Conservation (phyloP, 1,140 invertebrate genomes). For the Apocrypta bakeri region DNA sequence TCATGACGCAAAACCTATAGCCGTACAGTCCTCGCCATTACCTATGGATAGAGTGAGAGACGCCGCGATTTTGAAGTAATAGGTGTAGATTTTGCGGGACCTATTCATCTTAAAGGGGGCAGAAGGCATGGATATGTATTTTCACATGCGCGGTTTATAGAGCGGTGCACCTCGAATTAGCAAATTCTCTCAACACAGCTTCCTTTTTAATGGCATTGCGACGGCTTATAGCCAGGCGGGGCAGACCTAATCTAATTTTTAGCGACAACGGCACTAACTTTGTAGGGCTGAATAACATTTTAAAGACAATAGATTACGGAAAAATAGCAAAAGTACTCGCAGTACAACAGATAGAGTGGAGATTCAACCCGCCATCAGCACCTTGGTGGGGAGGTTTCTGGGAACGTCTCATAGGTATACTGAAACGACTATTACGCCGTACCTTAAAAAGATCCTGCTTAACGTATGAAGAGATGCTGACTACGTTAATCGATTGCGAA, state of each 20-base stretch:
- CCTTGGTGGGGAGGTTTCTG: constrained; percentile 48
- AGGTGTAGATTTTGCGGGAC: constrained; percentile 56
- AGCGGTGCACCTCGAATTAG: constrained; percentile 59
- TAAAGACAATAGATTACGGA: constrained; percentile 57
- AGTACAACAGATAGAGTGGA: too few relatives aligned
- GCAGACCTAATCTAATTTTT: constrained; percentile 63
- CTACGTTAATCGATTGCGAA: constrained; percentile 44
- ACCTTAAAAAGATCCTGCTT: constrained; percentile 38
- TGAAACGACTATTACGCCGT: constrained; percentile 42
- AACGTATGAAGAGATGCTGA: constrained; percentile 38
- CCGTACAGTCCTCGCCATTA: constrained; percentile 50
- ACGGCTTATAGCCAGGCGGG: constrained; percentile 55
- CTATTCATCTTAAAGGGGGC: constrained; percentile 50
- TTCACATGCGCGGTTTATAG: constrained; percentile 59
- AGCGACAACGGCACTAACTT: constrained; percentile 70
- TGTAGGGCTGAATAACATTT: constrained; percentile 56
- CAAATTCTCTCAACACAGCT: constrained; percentile 50
- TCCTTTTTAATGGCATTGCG: constrained; percentile 52
- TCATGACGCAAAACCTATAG: constrained; percentile 54
- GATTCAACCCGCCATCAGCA: constrained; percentile 47
- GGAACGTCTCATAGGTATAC: neutral
- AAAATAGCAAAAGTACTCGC: too few relatives aligned
- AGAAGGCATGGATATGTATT: constrained; percentile 57
- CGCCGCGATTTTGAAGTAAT: constrained; percentile 52
- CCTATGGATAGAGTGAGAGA: constrained; percentile 53